A percentile compares a stretch with the other conserved stretches of the same genome.
phyloP scores from a whole-genome alignment of 2,797 vertebrate genomes.

The Cryptoprocta ferox region DNA sequence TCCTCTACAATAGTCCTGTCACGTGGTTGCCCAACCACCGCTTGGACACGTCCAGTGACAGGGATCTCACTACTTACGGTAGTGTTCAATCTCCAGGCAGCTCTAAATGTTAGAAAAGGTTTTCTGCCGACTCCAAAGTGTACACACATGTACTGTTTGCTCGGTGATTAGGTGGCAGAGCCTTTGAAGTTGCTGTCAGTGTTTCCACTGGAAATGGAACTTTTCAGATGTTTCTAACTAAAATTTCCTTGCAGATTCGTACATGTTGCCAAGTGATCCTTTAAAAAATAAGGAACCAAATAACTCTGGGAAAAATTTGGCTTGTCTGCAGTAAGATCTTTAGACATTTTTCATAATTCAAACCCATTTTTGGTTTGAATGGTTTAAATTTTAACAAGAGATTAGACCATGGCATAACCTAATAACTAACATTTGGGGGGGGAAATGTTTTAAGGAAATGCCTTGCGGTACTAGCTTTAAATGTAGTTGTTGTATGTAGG shows the following conservation, averaged over 20 bases:
- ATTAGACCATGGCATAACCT: slow-evolving; percentile 41
- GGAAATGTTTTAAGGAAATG: slow-evolving; percentile 31
- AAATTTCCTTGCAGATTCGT: slow-evolving; percentile 73
- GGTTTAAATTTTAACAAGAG: slow-evolving; percentile 53
- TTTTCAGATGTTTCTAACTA: slow-evolving; percentile 78
- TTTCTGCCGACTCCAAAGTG: background rate
- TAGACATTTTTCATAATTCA: slow-evolving; percentile 65
- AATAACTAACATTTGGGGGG: slow-evolving; percentile 23
- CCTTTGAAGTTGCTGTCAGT: slow-evolving; percentile 58
- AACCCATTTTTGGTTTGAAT: slow-evolving; percentile 44
- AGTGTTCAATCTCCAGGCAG: background rate
- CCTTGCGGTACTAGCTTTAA: background rate
- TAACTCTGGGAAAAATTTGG: slow-evolving; percentile 63
- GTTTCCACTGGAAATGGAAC: slow-evolving; percentile 76
- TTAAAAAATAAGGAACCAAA: slow-evolving; percentile 58
- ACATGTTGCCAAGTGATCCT: slow-evolving; percentile 70
- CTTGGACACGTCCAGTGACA: background rate
- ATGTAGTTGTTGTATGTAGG: slow-evolving; percentile 60
- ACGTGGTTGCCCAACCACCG: background rate
- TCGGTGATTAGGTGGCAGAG: slow-evolving; percentile 14
- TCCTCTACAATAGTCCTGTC: background rate
- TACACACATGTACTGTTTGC: background rate
- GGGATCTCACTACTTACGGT: background rate
- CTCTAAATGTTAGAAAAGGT: background rate
- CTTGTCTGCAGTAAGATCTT: slow-evolving; percentile 75